These are phyloP conservation scores for Chlorocebus sabaeus DNA, from an alignment of 2,113 vertebrate genomes.

Conservation along the genomic window DNA sequence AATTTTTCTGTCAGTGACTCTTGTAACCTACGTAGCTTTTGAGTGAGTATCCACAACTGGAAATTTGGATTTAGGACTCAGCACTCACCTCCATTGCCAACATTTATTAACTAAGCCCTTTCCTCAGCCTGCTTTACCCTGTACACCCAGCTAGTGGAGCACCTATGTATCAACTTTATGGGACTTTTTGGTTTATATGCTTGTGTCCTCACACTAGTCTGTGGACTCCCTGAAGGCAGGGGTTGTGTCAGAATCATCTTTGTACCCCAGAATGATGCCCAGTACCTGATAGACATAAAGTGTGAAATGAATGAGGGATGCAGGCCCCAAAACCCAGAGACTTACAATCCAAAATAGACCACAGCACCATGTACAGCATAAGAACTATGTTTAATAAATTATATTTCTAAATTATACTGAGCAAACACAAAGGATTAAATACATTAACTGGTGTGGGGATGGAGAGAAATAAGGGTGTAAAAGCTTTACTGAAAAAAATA, in stretches of 20 bases:
- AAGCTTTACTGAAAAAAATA: neutral
- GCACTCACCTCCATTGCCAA: neutral
- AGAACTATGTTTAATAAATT: constrained; percentile 19
- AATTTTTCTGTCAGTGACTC: constrained; percentile 92
- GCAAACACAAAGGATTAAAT: constrained; percentile 11
- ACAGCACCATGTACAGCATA: neutral
- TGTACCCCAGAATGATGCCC: neutral
- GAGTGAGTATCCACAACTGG: constrained; percentile 86
- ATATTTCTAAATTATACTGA: constrained; percentile 12
- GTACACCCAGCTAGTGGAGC: neutral
- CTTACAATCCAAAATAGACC: neutral
- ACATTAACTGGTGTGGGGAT: neutral
- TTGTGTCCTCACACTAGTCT: neutral
- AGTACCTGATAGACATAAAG: neutral
- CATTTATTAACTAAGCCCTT: neutral
- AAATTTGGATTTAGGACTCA: constrained; percentile 15
- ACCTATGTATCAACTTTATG: neutral
- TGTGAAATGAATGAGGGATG: neutral
- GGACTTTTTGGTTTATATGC: neutral
- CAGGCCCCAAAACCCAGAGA: neutral
- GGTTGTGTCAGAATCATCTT: neutral
- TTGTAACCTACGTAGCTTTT: constrained; percentile 94
- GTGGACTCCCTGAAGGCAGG: neutral
- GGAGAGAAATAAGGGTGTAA: constrained; percentile 22
- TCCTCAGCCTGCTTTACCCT: neutral